Percentiles rank a stretch among this genome's conserved stretches.
These are phyloP conservation scores for Ganaspis sp. DNA, from an alignment of 1,140 invertebrate genomes.

Conservation along the genomic window DNA sequence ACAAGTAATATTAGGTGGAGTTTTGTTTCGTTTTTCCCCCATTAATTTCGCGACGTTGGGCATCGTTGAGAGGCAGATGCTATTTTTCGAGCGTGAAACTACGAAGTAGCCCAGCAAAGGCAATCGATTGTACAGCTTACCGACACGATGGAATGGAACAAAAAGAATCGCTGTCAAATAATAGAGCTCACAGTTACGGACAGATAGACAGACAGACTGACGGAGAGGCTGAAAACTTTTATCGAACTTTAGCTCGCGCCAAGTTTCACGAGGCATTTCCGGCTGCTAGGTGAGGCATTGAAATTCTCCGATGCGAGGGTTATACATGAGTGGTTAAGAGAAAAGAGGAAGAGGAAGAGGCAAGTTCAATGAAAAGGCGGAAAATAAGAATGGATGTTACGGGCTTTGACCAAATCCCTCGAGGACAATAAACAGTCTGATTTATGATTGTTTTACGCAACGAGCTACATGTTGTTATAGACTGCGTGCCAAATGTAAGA, in stretches of 20 bases:
- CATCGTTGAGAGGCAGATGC: background rate
- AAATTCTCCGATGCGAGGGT: slow-evolving; percentile 10
- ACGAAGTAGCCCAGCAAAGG: background rate
- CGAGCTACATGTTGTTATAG: background rate
- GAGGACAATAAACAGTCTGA: slow-evolving; percentile 28
- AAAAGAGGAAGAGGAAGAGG: background rate
- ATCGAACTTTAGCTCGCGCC: slow-evolving; percentile 27
- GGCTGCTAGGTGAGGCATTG: slow-evolving; percentile 12
- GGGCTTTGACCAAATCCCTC: slow-evolving; percentile 14
- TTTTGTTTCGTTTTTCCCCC: too few relatives aligned
- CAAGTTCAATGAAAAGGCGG: slow-evolving; percentile 9
- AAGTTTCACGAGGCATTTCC: slow-evolving; percentile 30
- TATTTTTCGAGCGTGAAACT: background rate
- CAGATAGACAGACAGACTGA: slow-evolving; percentile 21
- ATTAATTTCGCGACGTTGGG: background rate
- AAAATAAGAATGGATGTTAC: slow-evolving; percentile 27
- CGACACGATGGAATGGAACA: background rate
- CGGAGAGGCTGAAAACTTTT: slow-evolving; percentile 20
- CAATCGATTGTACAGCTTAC: slow-evolving; percentile 9
- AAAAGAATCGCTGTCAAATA: slow-evolving; percentile 21
- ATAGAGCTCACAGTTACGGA: background rate
- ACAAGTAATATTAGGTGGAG: too few relatives aligned
- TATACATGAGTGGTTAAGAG: background rate
- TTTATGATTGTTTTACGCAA: slow-evolving; percentile 19
- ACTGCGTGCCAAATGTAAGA: slow-evolving; percentile 1